Base-by-base conservation (phyloP, 2,113 vertebrate genomes). In the Colaptes auratus region DNA sequence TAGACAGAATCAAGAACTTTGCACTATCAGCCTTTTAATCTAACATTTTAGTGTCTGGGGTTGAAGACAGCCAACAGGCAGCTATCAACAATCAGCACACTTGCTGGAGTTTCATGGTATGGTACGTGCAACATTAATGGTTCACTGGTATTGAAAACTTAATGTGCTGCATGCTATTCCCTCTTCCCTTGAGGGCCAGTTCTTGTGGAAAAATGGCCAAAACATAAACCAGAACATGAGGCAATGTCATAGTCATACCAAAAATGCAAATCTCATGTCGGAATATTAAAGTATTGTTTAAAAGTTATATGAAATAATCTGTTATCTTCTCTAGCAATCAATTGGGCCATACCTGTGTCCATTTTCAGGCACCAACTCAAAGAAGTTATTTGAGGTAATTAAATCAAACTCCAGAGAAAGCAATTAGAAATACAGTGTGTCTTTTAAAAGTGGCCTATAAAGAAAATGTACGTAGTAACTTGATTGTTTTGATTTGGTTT, bases 151-250 rank as follows among this genome's bases (percentile, higher is more conserved):
- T 89, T 91, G 84, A 53, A 89, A 91, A 82, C 39, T 59, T 74
- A 85, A 61, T 1, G 0, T 80, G 52, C 56, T 71, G 71, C 12
- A 2, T 89, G 71, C 20, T 79, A 14, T 63, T 66, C 71, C 28
- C 0, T 4, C 14, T 18, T 85, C 46, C 27, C 36, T 64, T 67
- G 42, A 25, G 39, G 50, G 56, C 21, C 7, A 81, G 46, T 36
- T 86, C 56, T 70, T 50, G 31, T 28, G 56, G 67, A 60, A 66
- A 70, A 93, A 52, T 31, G 59, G 55, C 72, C 61, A 91, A 52
- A 91, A 89, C 82, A 46, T 63, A 86, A 94, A 80, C 31, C 31
- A 44, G 72, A 80, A 80, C 65, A 20, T 56, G 75, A 88, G 72
- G 36, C 92, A 80, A 20, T 42, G 15, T n/a, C 60, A 36, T n/a